Evolutionary conservation across 2,113 vertebrate species (phyloP).

Genomic region (Ursus arctos): DNA sequence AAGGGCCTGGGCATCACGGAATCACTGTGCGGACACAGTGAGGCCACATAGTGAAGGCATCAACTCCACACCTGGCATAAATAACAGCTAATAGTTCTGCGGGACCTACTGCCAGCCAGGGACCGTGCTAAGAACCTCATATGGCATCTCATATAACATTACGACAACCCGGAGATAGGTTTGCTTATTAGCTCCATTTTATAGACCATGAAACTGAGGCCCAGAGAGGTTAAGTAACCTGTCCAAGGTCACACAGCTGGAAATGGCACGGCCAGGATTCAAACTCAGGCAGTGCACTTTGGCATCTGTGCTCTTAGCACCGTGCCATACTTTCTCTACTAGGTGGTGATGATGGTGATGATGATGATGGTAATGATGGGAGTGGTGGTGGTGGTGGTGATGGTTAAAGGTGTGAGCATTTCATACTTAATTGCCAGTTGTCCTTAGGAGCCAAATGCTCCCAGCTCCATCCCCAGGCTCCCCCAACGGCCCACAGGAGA

Average conservation of each 20-base stretch:
- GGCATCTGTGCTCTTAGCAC: background rate
- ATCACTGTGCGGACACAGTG: rapidly evolving
- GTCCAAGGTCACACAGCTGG: background rate
- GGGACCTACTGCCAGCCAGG: background rate
- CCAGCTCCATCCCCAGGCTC: background rate
- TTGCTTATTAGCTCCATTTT: background rate
- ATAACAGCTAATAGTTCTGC: background rate
- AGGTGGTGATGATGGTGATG: no score
- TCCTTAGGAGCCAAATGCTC: background rate
- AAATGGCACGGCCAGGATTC: background rate
- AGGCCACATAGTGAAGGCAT: background rate
- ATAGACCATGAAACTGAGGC: background rate
- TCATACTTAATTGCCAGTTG: background rate
- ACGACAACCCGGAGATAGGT: background rate
- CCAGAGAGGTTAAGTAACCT: background rate
- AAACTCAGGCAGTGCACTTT: background rate
- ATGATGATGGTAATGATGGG: background rate
- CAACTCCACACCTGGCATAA: background rate
- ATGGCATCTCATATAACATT: background rate
- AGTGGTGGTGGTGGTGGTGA: no score
- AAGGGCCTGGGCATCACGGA: background rate
- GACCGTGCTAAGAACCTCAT: background rate
- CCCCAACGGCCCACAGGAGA: background rate
- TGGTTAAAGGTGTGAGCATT: background rate
- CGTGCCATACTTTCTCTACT: no score